phyloP scores from a whole-genome alignment of 2,888 invertebrate species.

The Andrena dorsata region DNA sequence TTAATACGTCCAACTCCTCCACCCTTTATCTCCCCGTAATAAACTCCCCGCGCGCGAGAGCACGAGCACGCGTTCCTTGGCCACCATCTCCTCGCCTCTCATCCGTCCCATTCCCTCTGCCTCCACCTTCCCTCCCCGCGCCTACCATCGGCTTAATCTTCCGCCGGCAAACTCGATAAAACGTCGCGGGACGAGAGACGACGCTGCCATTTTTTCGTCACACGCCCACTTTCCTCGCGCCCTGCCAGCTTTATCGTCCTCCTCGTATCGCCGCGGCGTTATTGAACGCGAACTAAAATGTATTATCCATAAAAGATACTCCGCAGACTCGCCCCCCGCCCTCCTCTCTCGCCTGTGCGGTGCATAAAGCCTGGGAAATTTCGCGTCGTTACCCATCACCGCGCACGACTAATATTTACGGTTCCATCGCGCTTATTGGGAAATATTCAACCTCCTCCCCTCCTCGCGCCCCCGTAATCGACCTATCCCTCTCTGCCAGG shows the following conservation, averaged over 20 bases:
- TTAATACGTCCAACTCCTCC: conserved; percentile 44
- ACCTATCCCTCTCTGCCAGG: neutral
- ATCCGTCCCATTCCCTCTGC: neutral
- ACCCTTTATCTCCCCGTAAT: conserved; percentile 70
- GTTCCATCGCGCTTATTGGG: conserved; percentile 45
- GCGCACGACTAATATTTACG: conserved; percentile 40
- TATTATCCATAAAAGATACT: conserved; percentile 61
- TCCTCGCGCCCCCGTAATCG: neutral
- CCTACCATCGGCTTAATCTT: conserved; percentile 63
- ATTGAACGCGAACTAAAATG: conserved; percentile 59
- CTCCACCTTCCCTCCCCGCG: neutral
- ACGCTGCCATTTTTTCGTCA: conserved; percentile 42
- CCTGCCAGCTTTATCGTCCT: conserved; percentile 51
- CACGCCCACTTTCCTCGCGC: conserved; percentile 22
- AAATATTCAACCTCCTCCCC: neutral
- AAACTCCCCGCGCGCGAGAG: conserved; percentile 38
- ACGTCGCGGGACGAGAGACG: conserved; percentile 48
- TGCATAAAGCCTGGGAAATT: conserved; percentile 32
- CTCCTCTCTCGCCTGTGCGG: no score
- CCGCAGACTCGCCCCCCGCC: neutral
- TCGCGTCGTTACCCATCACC: conserved; percentile 15
- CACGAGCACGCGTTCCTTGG: conserved; percentile 5
- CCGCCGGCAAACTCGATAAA: conserved; percentile 58
- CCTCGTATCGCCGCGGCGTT: conserved; percentile 46
- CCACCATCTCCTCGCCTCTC: neutral